Evolutionary conservation across 2,113 vertebrate genomes (phyloP).

Genomic region (Mellivora capensis): DNA sequence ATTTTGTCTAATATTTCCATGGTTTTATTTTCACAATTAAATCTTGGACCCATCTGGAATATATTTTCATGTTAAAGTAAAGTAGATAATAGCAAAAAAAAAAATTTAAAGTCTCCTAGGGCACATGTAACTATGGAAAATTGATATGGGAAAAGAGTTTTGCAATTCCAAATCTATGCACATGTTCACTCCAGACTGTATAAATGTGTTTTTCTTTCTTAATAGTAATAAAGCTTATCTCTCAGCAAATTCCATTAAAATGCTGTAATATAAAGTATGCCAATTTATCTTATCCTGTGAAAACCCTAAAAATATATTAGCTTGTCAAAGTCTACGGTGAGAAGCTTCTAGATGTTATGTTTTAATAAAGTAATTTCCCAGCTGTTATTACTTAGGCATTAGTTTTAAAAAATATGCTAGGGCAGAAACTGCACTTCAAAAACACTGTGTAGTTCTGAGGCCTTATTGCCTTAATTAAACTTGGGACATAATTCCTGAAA

Average conservation of each 20-base stretch:
- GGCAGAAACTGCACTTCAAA: background rate
- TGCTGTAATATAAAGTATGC: background rate
- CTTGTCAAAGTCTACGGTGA: background rate
- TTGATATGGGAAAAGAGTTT: background rate
- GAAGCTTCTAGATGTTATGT: background rate
- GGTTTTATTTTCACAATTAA: slow-evolving; percentile 34
- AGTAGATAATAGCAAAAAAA: background rate
- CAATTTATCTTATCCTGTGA: background rate
- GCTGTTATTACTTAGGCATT: background rate
- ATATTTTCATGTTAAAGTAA: slow-evolving; percentile 38
- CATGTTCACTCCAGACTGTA: background rate
- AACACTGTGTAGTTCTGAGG: background rate
- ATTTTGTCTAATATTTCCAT: slow-evolving; percentile 17
- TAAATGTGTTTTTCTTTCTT: background rate
- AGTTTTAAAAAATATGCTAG: background rate
- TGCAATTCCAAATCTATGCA: background rate
- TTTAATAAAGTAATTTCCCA: background rate
- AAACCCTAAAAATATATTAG: background rate
- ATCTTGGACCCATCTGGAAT: background rate
- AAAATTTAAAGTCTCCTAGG: background rate
- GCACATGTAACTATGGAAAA: background rate
- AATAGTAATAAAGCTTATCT: background rate
- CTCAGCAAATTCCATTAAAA: background rate
- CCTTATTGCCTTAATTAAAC: background rate
- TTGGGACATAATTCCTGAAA: background rate